A percentile compares a stretch with the other conserved stretches of the same genome.
Conservation (phyloP, 1,140 invertebrate genomes). For the Teleogryllus occipitalis region DNA sequence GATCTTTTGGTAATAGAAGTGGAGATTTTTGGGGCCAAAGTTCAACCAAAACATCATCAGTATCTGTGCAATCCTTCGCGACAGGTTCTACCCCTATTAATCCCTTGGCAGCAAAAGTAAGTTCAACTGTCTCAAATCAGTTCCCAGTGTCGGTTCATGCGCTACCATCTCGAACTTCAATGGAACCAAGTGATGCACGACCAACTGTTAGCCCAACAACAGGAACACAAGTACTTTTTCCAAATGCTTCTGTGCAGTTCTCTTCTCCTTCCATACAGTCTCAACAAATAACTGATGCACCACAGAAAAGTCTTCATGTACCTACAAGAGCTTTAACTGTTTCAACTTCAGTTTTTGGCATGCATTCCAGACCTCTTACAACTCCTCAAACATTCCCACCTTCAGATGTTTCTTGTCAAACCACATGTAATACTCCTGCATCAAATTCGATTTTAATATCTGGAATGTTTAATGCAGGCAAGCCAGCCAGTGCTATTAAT, state of each 20-base stretch:
- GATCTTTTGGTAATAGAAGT: not conserved
- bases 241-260: not conserved
- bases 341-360: not conserved
- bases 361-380: not conserved
- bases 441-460: no score
- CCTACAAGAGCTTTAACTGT: not conserved
- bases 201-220: not conserved
- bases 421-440: no score
- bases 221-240: not conserved
- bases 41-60: no score
- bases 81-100: no score
- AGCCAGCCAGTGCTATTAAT: no score
- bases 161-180: not conserved
- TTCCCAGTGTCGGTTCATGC: not conserved
- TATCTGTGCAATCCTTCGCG: no score
- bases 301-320: not conserved
- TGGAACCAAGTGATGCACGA: not conserved
- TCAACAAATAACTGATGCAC: not conserved
- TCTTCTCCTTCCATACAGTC: not conserved
- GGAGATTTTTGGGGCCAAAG: not conserved
- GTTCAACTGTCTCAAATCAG: not conserved
- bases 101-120: no score
- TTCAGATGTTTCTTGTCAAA: not conserved
- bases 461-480: no score
- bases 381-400: not conserved